Evolutionary conservation across 2,888 invertebrate species (phyloP).

Genomic region (Drepanosiphum platanoidis): DNA sequence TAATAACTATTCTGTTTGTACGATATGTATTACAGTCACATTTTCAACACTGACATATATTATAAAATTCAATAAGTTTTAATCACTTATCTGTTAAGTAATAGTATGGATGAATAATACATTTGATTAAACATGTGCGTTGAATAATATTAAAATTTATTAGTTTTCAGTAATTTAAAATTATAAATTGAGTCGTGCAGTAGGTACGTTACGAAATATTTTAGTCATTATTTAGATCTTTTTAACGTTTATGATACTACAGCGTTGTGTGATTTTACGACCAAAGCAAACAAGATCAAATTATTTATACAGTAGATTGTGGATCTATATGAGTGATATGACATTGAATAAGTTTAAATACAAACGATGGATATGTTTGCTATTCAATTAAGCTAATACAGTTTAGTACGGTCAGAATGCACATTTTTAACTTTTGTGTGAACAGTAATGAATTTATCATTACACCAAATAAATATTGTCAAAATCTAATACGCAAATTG

Average conservation of each 20-base stretch:
- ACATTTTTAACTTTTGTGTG: background rate
- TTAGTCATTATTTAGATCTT: background rate
- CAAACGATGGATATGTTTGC: background rate
- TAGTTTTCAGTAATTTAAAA: background rate
- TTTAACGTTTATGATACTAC: background rate
- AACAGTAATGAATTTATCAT: background rate
- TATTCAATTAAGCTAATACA: conserved; percentile 17
- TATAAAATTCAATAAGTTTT: background rate
- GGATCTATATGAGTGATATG: background rate
- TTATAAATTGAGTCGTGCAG: background rate
- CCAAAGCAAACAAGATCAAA: background rate
- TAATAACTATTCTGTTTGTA: background rate
- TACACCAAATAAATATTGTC: background rate
- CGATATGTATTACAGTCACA: conserved; percentile 11
- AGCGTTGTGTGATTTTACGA: background rate
- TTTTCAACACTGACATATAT: background rate
- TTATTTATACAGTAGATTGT: conserved; percentile 8
- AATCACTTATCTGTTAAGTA: background rate
- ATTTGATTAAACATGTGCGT: background rate
- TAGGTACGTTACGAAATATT: background rate
- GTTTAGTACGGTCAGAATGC: background rate
- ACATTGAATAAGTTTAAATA: conserved; percentile 14
- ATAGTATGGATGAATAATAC: background rate
- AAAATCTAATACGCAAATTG: background rate
- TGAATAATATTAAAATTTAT: background rate